Conservation (phyloP, 2,113 vertebrate genomes). For the Hemicordylus capensis region DNA sequence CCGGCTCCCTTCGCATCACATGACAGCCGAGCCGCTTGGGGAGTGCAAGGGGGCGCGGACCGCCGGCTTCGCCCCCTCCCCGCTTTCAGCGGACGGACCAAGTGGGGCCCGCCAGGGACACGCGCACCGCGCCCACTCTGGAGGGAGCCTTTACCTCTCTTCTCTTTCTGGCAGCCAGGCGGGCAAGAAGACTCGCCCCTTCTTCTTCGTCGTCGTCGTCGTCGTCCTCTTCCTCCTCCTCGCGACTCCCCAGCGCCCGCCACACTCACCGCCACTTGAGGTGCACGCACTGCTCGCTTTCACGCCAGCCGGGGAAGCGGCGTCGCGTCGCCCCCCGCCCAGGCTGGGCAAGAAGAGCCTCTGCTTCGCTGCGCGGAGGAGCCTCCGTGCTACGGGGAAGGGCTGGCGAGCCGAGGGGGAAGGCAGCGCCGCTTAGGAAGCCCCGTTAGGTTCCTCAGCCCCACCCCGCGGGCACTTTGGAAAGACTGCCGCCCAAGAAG, state of each 20-base stretch:
- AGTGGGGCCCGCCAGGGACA: slow-evolving; percentile 37
- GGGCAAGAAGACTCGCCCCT: not conserved
- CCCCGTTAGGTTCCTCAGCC: too few relatives aligned
- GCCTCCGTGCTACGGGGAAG: not conserved
- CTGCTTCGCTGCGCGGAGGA: too few relatives aligned
- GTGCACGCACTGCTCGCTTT: not conserved
- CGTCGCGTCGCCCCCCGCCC: not conserved
- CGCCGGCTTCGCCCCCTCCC: not conserved
- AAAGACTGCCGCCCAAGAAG: not conserved
- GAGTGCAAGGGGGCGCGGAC: slow-evolving; percentile 56
- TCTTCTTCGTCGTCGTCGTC: not conserved
- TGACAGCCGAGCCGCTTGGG: slow-evolving; percentile 83
- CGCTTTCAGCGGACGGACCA: slow-evolving; percentile 7
- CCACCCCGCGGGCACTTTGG: not conserved
- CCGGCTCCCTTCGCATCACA: slow-evolving; percentile 84
- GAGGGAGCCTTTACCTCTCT: not conserved
- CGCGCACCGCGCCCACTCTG: not conserved
- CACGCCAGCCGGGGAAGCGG: not conserved
- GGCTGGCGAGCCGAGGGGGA: too few relatives aligned
- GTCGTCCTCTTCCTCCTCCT: not conserved
- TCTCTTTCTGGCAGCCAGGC: too few relatives aligned
- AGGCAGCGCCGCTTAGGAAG: too few relatives aligned
- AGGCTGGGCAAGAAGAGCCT: not conserved
- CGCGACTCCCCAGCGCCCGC: not conserved
- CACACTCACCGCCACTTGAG: not conserved